Percentiles rank a stretch among this genome's conserved stretches.
Evolutionary conservation across 2,888 invertebrate species (phyloP).

Genomic region (Ypsolopha scabrella): DNA sequence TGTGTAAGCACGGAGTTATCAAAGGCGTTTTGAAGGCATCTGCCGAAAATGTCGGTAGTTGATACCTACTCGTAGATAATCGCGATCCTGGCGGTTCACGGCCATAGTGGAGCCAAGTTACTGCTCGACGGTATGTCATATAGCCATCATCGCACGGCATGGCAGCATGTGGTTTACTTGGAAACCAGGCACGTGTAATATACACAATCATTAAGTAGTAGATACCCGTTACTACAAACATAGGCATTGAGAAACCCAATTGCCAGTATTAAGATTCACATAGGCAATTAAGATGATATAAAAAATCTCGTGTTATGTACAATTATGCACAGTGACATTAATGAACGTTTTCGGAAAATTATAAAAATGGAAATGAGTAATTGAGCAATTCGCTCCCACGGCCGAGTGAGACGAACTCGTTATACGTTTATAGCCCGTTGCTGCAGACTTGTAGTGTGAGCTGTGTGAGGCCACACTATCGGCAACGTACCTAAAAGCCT

Average conservation of each 20-base stretch:
- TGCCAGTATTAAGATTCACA: background rate
- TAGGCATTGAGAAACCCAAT: background rate
- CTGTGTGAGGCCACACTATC: background rate
- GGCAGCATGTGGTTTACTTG: no score
- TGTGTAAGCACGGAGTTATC: constrained; percentile 25
- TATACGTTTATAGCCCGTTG: background rate
- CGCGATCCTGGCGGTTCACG: constrained; percentile 24
- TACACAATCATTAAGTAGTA: no score
- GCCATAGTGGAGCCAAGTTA: background rate
- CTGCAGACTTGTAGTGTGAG: background rate
- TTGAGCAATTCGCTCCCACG: constrained; percentile 1
- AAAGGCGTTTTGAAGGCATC: constrained; percentile 46
- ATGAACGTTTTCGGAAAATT: background rate
- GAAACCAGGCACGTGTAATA: no score
- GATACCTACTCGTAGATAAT: constrained; percentile 46
- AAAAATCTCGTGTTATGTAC: background rate
- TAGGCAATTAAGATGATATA: background rate
- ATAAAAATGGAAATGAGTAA: background rate
- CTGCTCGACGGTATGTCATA: background rate
- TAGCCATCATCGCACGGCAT: background rate
- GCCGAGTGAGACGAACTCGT: background rate
- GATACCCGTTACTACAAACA: no score
- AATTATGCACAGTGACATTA: no score
- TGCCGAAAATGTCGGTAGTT: constrained; percentile 43
- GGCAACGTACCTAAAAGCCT: background rate